Conservation (phyloP, 2,888 invertebrate species). For the Drosophila tripunctata region DNA sequence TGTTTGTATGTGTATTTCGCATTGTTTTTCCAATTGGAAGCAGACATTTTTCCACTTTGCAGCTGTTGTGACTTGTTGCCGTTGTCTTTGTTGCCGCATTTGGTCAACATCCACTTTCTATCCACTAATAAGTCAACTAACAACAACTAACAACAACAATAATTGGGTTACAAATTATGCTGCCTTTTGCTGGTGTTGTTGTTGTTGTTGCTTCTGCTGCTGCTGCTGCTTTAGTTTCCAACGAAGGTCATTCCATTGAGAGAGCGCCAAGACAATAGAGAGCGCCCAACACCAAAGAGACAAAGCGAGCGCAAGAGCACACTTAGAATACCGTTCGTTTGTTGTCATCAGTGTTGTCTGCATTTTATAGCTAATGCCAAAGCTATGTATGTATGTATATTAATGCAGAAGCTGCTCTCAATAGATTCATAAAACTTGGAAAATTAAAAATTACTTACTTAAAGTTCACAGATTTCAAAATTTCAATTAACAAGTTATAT, state of each 20-base stretch:
- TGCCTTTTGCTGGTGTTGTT: neutral
- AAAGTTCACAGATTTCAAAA: too few relatives aligned
- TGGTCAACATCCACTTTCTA: slow-evolving; percentile 71
- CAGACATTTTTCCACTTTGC: slow-evolving; percentile 3
- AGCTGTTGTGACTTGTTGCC: neutral
- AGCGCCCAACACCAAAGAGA: too few relatives aligned
- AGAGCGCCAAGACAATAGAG: too few relatives aligned
- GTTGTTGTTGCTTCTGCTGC: neutral
- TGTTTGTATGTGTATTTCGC: too few relatives aligned
- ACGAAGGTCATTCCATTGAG: slow-evolving; percentile 18
- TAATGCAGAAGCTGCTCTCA: too few relatives aligned
- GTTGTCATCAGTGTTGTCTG: neutral
- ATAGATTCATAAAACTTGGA: too few relatives aligned
- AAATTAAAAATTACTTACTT: too few relatives aligned
- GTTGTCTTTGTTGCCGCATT: slow-evolving; percentile 27
- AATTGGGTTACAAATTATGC: slow-evolving; percentile 52
- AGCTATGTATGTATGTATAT: too few relatives aligned
- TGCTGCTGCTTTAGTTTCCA: neutral
- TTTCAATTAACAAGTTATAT: too few relatives aligned
- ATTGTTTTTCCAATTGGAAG: neutral
- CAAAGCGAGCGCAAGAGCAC: neutral
- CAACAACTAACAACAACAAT: slow-evolving; percentile 15
- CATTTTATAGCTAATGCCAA: too few relatives aligned
- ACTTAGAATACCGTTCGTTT: neutral
- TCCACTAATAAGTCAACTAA: slow-evolving; percentile 53